phyloP scores from a whole-genome alignment of 2,888 invertebrate species.

The Synanthedon formicaeformis region DNA sequence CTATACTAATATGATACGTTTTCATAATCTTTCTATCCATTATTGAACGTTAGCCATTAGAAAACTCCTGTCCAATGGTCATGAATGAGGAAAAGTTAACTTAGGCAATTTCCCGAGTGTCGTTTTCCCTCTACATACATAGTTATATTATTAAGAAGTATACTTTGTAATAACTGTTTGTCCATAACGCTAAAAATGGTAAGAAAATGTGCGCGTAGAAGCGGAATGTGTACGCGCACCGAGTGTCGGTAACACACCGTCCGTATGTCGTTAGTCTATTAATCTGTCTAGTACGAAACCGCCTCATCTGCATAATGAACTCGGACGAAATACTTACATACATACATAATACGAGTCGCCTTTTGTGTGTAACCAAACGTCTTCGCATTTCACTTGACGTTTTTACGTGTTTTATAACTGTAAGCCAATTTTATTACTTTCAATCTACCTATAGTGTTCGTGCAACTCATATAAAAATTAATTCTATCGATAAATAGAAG shows the following conservation, averaged over 20 bases:
- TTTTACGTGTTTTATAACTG: constrained; percentile 22
- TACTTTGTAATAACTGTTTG: not conserved
- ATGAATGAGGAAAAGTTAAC: too few relatives aligned
- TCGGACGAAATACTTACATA: constrained; percentile 5
- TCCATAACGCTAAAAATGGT: not conserved
- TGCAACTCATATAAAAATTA: too few relatives aligned
- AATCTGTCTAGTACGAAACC: constrained; percentile 5
- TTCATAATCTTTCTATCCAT: too few relatives aligned
- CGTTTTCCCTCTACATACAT: too few relatives aligned
- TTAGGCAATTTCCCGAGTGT: too few relatives aligned
- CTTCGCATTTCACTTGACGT: constrained; percentile 20
- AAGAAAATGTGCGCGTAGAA: not conserved
- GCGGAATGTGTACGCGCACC: not conserved
- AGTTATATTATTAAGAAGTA: too few relatives aligned
- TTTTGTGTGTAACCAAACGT: constrained; percentile 7
- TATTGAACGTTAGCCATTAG: too few relatives aligned
- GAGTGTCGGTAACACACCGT: constrained; percentile 2
- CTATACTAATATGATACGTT: too few relatives aligned
- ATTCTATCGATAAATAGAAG: too few relatives aligned
- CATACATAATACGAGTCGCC: constrained; percentile 1
- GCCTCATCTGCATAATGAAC: constrained; percentile 11
- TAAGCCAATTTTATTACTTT: constrained; percentile 2
- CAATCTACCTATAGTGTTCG: too few relatives aligned
- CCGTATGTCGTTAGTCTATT: constrained; percentile 5
- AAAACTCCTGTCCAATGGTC: too few relatives aligned